phyloP scores from a whole-genome alignment of 2,888 invertebrate species.

The Lapara coniferarum region DNA sequence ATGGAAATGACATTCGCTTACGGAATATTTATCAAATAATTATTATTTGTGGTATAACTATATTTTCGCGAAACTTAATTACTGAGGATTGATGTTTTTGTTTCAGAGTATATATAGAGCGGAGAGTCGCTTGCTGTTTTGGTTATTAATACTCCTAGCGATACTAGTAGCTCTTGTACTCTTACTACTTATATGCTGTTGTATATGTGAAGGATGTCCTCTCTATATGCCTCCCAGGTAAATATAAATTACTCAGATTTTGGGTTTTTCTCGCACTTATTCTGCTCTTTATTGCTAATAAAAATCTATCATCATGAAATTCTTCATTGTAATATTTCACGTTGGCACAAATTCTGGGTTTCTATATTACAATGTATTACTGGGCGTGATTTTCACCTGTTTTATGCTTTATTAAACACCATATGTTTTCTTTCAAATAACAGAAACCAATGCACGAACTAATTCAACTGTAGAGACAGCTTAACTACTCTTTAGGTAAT shows the following conservation, averaged over 20 bases:
- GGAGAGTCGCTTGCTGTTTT: slow-evolving; percentile 88
- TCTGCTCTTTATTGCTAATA: slow-evolving; percentile 10
- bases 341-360: not conserved
- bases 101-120: slow-evolving; percentile 88
- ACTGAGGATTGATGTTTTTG: slow-evolving; percentile 32
- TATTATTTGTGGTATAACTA: too few relatives aligned
- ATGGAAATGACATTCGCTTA: too few relatives aligned
- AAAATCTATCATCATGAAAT: slow-evolving; percentile 18
- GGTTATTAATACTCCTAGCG: slow-evolving; percentile 90
- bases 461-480: slow-evolving; percentile 61
- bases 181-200: slow-evolving; percentile 89
- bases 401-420: slow-evolving; percentile 24
- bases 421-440: slow-evolving; percentile 33
- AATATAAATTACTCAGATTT: slow-evolving; percentile 38
- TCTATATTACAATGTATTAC: too few relatives aligned
- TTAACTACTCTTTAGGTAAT: slow-evolving; percentile 65
- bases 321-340: not conserved
- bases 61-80: too few relatives aligned
- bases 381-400: slow-evolving; percentile 1
- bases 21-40: too few relatives aligned
- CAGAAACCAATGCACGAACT: slow-evolving; percentile 74
- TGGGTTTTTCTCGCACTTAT: slow-evolving; percentile 25
- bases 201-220: slow-evolving; percentile 93
- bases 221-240: slow-evolving; percentile 90
- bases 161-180: slow-evolving; percentile 89